Evolutionary conservation across 1,140 invertebrate species (phyloP), one percentile per base, ranked within the genome.

Genomic region (Scaptomyza graminum): DNA sequence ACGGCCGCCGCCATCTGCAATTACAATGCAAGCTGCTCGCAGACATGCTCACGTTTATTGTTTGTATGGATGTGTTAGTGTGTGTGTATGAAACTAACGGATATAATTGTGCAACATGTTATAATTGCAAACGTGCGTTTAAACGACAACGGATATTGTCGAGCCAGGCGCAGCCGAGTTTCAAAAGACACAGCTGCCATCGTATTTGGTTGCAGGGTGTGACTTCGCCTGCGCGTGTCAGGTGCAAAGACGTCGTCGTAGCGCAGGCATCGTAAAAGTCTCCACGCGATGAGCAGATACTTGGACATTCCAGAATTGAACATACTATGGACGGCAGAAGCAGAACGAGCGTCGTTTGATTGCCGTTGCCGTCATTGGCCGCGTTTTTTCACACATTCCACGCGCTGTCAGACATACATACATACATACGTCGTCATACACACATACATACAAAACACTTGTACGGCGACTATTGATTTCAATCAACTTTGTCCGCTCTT

Each of bases 371-470:
- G 75, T 88, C 82, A 82, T 83, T 87, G 82, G 83, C 83, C 83
- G 83, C 83, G 83, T 88, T 87, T 89, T 74, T 87, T 87, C 67
- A 83, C 79, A 87, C 83, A 87, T 87, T 87, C 82, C 82, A 70
- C 75, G 60, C 71, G 67, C 67, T 66, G 78, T 39, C 66, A 72
- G 64, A 60, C 59, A 61, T 43, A 57, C 57, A 70, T 50, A 47
- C 13, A 59, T 41, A 67, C 43, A 51, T 31, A 57, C 15, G 50
- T 3, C 1, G 3, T 25, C 43, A 56, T 44, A 41, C 49, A 41
- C 25, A 44, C 55, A 66, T 59, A 51, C 60, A 39, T n/a, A 39
- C 37, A 39, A 70, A 55, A 78, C 79, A 82, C 79, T 83, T 82
- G 76, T 79, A 69, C 56, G 82, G 66, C 68, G 62, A 82, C 78